Base-by-base conservation (phyloP, 2,888 invertebrate species). In the Noctua fimbriata region DNA sequence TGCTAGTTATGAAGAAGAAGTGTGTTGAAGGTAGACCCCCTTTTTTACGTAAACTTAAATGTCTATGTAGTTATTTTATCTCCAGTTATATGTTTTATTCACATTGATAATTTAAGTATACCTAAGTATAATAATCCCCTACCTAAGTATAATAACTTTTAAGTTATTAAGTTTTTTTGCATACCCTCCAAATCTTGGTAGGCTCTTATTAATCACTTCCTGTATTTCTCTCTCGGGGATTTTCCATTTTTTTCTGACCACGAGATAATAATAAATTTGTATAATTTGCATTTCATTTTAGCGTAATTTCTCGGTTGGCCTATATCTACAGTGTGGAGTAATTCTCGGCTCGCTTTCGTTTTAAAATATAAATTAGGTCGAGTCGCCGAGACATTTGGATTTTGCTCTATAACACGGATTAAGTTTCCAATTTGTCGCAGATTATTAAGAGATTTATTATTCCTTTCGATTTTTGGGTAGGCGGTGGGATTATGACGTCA, bases 241-340 rank as follows among this genome's bases (percentile, higher is more conserved):
- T 89, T 83, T 91, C 91, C 92, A 89, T 94, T 94, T 93, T 44
- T 94, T 93, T 93, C 92, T 94, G 93, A 94, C 94, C 94, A 92
- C 94, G 85, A 93, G 92, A 94, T 94, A 93, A 95, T 95, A 95
- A 95, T 96, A 95, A 95, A 95, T 96, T 95, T 94, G 91, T 91
- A 92, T 95, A 94, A 96, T 96, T 96, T 96, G 94, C 96, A 95
- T 96, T 95, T 93, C 93, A 94, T 94, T 95, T 93, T 92, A 91
- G 91, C 91, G 90, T 94, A 94, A 94, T 94, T 93, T 94, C 91
- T 92, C 92, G 92, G 92, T 93, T 90, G 90, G 91, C 88, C 89
- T 90, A 87, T 89, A 90, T 86, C 88, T 89, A 88, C 88, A 89
- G 74, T 89, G 90, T 90, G 87, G 89, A 88, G 89, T 90, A 92